Percentiles rank a stretch among this genome's conserved stretches.
Conservation (phyloP, 2,113 vertebrate species). For the Clarias magur region DNA sequence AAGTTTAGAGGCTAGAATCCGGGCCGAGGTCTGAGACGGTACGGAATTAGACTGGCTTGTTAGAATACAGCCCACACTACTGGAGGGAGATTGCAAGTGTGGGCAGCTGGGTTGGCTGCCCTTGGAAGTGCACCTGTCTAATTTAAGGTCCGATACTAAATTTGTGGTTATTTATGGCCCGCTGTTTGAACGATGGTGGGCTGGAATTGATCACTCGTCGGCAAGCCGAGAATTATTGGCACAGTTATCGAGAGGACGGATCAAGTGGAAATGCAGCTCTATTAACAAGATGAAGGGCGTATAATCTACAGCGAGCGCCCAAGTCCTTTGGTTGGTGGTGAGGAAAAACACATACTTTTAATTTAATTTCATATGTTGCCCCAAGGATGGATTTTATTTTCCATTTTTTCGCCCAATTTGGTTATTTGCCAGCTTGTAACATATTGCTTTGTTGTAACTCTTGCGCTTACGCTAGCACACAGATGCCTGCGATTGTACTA, state of each 20-base stretch:
- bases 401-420: not conserved
- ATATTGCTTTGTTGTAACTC: not conserved
- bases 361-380: not conserved
- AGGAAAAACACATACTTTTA: not conserved
- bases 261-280: conserved; percentile 1
- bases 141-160: conserved; percentile 11
- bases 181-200: conserved; percentile 1
- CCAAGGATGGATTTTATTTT: not conserved
- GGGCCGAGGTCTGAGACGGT: not conserved
- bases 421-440: not conserved
- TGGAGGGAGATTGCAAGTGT: conserved; percentile 33
- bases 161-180: conserved; percentile 3
- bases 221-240: conserved; percentile 15
- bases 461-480: not conserved
- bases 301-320: not conserved
- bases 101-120: conserved; percentile 22
- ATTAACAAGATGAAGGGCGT: conserved; percentile 10
- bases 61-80: not conserved
- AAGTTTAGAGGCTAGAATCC: not conserved
- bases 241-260: conserved; percentile 9
- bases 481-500: not conserved
- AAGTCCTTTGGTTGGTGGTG: not conserved
- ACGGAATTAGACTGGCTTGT: not conserved
- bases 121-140: conserved; percentile 21
- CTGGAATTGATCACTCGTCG: conserved; percentile 8